Percentiles rank a stretch among this genome's conserved stretches.
phyloP scores from a whole-genome alignment of 2,797 vertebrate genomes.

The Parambassis ranga region DNA sequence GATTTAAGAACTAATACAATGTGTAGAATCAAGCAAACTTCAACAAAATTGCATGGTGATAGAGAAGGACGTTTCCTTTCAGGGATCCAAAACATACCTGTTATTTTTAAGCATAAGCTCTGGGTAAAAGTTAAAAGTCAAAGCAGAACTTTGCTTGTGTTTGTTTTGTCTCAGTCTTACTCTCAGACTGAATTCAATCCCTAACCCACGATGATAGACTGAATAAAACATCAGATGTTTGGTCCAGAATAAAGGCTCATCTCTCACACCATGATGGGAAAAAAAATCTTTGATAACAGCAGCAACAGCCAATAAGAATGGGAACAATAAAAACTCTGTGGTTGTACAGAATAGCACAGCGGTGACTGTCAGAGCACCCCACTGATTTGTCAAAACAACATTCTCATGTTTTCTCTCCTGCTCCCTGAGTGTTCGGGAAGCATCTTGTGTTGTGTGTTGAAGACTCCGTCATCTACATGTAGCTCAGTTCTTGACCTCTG shows the following conservation, averaged over 20 bases:
- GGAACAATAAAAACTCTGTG: constrained; percentile 24
- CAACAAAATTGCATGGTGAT: too few species aligned
- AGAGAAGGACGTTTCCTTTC: neutral
- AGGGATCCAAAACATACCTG: neutral
- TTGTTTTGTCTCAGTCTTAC: constrained; percentile 12
- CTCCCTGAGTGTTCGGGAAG: constrained; percentile 1
- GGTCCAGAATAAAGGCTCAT: constrained; percentile 35
- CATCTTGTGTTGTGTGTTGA: neutral
- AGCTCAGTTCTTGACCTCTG: neutral
- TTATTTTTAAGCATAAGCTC: neutral
- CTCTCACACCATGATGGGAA: constrained; percentile 30
- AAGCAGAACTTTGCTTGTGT: neutral
- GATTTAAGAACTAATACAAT: too few species aligned
- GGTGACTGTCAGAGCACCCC: constrained; percentile 27
- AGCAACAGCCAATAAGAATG: constrained; percentile 18
- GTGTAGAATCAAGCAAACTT: too few species aligned
- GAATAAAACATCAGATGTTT: constrained; percentile 46
- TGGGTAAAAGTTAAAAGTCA: neutral
- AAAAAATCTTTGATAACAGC: constrained; percentile 45
- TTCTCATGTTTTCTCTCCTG: constrained; percentile 14
- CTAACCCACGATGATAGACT: constrained; percentile 3
- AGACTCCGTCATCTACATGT: too few species aligned
- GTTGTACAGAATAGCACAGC: constrained; percentile 28
- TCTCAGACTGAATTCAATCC: constrained; percentile 6
- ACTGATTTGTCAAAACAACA: constrained; percentile 48